A percentile compares a stretch with the other conserved stretches of the same genome.
Conservation (phyloP, 64 coral and sea anemone species). For the Platygyra sinensis region DNA sequence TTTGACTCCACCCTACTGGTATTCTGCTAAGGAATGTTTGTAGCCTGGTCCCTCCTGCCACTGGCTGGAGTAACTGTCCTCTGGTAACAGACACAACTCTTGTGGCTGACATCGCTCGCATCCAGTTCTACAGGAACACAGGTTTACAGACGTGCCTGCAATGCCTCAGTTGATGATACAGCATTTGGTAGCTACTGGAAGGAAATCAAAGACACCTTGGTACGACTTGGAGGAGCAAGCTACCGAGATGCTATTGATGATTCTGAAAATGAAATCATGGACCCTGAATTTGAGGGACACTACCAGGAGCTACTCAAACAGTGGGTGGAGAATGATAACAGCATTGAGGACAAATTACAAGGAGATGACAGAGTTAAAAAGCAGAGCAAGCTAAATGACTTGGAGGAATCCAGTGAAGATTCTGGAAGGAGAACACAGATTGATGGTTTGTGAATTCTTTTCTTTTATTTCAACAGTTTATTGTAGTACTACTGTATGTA, state of each 20-base stretch:
- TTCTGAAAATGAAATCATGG: too few species aligned
- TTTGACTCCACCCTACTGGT: slow-evolving; percentile 20
- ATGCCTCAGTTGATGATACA: slow-evolving; percentile 7
- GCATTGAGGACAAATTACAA: too few species aligned
- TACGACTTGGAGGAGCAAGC: not conserved
- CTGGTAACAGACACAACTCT: not conserved
- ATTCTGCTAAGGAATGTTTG: not conserved
- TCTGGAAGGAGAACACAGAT: too few species aligned
- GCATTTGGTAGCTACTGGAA: not conserved
- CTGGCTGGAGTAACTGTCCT: not conserved
- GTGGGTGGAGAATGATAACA: too few species aligned
- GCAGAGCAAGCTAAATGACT: too few species aligned
- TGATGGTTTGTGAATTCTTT: too few species aligned
- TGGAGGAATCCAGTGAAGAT: too few species aligned
- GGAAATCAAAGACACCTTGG: not conserved
- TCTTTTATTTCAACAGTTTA: too few species aligned
- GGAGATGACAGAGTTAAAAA: too few species aligned
- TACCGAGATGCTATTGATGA: not conserved
- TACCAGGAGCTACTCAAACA: too few species aligned
- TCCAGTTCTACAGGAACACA: slow-evolving; percentile 6
- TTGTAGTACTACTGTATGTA: too few species aligned
- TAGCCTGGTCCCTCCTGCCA: not conserved
- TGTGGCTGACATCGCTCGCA: slow-evolving; percentile 4
- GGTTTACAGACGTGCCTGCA: not conserved
- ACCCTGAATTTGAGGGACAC: too few species aligned